Evolutionary conservation across 2,888 invertebrate species (phyloP), one percentile per base, ranked within the genome.

Genomic region (Norana najaformis): DNA sequence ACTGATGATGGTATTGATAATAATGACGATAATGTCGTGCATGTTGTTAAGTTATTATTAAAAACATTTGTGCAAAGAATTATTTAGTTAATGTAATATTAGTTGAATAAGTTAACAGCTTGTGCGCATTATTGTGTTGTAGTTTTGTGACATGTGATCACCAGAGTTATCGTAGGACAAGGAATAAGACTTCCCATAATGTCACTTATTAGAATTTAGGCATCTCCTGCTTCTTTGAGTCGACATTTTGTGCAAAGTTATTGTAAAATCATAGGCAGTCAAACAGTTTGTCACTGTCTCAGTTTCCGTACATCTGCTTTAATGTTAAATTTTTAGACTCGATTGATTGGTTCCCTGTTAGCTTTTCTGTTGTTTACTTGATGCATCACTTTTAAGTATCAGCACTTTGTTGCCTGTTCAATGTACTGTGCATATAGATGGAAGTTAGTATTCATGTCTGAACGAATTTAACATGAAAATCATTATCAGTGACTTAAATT

Each of bases 21-120:
- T 69, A n/a, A 69, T n/a, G n/a, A 69, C n/a, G 69, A 69, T 69
- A n/a, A 69, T 69, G 69, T 69, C 69, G n/a, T 69, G 69, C 69
- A n/a, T 69, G n/a, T 69, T 47, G 23, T 8, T 69, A n/a, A 69
- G 69, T 69, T n/a, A n/a, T 69, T n/a, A 69, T 69, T 69, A 69
- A n/a, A 23, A 30, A 53, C 69, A 69, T 69, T 69, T 53, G 53
- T 53, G 11, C 30, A 30, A 53, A 53, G 53, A 53, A 30, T 53
- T 69, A n/a, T 69, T 5, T 69, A 69, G 69, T 69, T 69, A 69
- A 69, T 69, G 69, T 69, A 69, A n/a, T 69, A 69, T 69, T 69
- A 69, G 69, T 69, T 30, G 69, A 69, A 69, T 69, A 69, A 69
- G 69, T 69, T 69, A n/a, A 69, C n/a, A n/a, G 69, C 69, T n/a